phyloP scores from a whole-genome alignment of 1,140 invertebrate species.

The Megalonaias nervosa region DNA sequence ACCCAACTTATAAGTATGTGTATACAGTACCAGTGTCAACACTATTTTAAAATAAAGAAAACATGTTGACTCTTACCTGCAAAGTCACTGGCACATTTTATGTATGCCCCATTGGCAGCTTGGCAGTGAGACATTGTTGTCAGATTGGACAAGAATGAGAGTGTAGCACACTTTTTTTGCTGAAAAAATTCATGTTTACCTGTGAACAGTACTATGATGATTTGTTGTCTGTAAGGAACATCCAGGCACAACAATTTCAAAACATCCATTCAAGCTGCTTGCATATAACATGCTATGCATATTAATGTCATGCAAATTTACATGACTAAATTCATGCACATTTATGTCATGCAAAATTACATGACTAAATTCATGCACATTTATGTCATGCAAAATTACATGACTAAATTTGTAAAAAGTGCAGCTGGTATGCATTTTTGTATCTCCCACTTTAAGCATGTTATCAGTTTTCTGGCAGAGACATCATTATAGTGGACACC shows the following conservation, averaged over 20 bases:
- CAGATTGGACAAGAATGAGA: background rate
- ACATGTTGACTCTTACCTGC: background rate
- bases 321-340: too few species aligned
- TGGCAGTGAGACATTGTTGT: background rate
- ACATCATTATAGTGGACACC: too few species aligned
- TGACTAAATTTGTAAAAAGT: too few species aligned
- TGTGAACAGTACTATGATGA: too few species aligned
- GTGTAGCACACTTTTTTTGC: background rate
- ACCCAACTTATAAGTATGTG: too few species aligned
- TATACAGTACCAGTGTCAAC: background rate
- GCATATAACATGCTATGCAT: background rate
- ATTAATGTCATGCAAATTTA: too few species aligned
- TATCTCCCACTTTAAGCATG: too few species aligned
- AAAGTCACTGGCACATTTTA: background rate
- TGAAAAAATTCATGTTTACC: background rate
- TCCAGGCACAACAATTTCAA: too few species aligned
- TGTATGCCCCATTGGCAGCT: background rate
- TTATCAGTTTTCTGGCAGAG: too few species aligned
- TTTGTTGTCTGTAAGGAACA: too few species aligned
- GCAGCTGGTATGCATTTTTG: too few species aligned
- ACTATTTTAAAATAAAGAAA: background rate
- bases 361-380: too few species aligned
- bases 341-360: background rate
- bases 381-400: background rate
- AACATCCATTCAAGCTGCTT: background rate